Evolutionary conservation across 1,140 invertebrate species (phyloP), one percentile per base, ranked within the genome.

Genomic region (Leptinotarsa undecemlineata): DNA sequence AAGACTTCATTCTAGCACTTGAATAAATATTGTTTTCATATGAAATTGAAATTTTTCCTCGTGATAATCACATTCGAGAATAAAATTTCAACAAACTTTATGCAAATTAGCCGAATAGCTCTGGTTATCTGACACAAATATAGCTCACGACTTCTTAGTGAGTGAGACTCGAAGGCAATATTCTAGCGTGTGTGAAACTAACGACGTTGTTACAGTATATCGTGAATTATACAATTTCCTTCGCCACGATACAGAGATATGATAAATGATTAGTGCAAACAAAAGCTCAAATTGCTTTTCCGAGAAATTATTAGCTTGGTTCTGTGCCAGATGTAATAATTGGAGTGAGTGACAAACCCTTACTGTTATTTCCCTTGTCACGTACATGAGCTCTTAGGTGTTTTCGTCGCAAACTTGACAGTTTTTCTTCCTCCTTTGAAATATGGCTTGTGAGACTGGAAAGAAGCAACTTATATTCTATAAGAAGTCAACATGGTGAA

Each of bases 251-350:
- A 68, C 66, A 48, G 42, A 26, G 42, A 68, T 42, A 68, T 68
- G 33, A 68, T 42, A 21, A 68, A 68, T 68, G 66, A 68, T 68
- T 68, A 42, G 66, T 68, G 66, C 66, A 42, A 68, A 68, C 66
- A 68, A 68, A 68, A 26, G 42, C 42, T 68, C 23, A 47, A 68
- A 68, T 68, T 68, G 66, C 66, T 68, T 68, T 66, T 26, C 42
- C 51, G 42, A 17, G 66, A 68, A 42, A 68, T 42, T 68, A 68
- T 68, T 33, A 68, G 42, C 23, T 68, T 68, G 66, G 66, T 42
- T 42, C 33, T 14, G 66, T 19, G 66, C 66, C 66, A 68, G 42
- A 66, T 66, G 63, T 42, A 47, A 47, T 68, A 68, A 68, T 42
- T 33, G 33, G 66, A 68, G 23, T 68, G 33, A 68, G 42, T 68